A percentile compares a stretch with the other conserved stretches of the same genome.
These are phyloP conservation scores for Siphonodentalium dalli DNA, from an alignment of 2,888 invertebrate genomes.

Conservation along the genomic window DNA sequence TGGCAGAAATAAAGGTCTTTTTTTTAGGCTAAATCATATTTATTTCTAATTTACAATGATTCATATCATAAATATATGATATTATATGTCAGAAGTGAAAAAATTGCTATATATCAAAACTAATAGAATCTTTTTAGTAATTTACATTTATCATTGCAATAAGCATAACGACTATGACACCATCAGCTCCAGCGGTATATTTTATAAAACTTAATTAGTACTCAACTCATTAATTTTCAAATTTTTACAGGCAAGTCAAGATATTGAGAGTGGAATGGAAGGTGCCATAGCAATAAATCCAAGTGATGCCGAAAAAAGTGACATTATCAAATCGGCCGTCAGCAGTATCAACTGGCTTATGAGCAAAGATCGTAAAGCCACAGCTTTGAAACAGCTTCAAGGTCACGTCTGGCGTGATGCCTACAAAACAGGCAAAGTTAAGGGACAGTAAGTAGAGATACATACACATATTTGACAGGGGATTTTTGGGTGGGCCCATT, in stretches of 20 bases:
- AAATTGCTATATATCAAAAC: too few relatives aligned
- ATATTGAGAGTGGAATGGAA: constrained; percentile 69
- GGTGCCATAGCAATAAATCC: constrained; percentile 66
- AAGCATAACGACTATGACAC: not conserved
- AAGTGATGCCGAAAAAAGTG: constrained; percentile 47
- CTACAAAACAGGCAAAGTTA: constrained; percentile 78
- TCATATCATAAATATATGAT: too few relatives aligned
- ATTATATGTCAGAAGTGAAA: too few relatives aligned
- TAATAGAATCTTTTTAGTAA: too few relatives aligned
- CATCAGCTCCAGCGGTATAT: not conserved
- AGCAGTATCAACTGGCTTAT: constrained; percentile 83
- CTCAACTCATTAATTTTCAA: not conserved
- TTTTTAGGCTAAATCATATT: too few relatives aligned
- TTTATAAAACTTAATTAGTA: not conserved
- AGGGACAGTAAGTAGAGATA: constrained; percentile 83
- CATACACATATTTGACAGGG: not conserved
- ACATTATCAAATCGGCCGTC: constrained; percentile 72
- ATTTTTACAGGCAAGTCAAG: constrained; percentile 38
- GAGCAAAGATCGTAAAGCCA: constrained; percentile 79
- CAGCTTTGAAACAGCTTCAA: constrained; percentile 85
- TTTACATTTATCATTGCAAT: not conserved
- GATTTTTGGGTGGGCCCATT: not conserved
- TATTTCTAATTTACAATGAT: too few relatives aligned
- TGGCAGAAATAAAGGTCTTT: too few relatives aligned
- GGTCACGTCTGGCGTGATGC: constrained; percentile 89